Evolutionary conservation across 2,797 vertebrate species (phyloP).

Genomic region (Semotilus atromaculatus): DNA sequence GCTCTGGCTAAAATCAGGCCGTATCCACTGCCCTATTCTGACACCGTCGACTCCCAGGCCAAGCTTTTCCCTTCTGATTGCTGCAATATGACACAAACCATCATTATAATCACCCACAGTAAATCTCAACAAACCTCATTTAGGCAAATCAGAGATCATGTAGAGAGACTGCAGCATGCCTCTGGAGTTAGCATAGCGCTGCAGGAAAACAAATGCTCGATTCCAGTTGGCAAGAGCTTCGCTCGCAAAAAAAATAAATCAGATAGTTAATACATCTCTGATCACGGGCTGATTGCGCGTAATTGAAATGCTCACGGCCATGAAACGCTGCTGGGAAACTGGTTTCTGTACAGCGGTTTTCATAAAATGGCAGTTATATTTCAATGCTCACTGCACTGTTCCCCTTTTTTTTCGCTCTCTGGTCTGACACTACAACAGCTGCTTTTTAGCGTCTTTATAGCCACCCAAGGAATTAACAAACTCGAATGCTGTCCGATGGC

Average conservation of each 20-base stretch:
- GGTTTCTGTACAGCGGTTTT: slow-evolving; percentile 5
- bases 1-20: slow-evolving; percentile 80
- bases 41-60: slow-evolving; percentile 70
- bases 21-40: slow-evolving; percentile 64
- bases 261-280: slow-evolving; percentile 49
- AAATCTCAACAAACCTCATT: slow-evolving; percentile 66
- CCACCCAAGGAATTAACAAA: slow-evolving; percentile 28
- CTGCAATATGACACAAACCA: slow-evolving; percentile 62
- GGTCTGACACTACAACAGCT: slow-evolving; percentile 23
- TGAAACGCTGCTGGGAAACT: slow-evolving; percentile 30
- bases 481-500: slow-evolving; percentile 21
- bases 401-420: neutral
- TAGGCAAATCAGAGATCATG: slow-evolving; percentile 42
- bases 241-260: slow-evolving; percentile 42
- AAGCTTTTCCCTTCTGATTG: slow-evolving; percentile 72
- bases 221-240: slow-evolving; percentile 34
- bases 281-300: slow-evolving; percentile 37
- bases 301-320: slow-evolving; percentile 22
- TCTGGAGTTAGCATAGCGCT: slow-evolving; percentile 37
- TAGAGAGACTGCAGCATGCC: slow-evolving; percentile 30
- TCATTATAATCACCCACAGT: slow-evolving; percentile 60
- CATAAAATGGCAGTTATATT: slow-evolving; percentile 7
- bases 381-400: neutral
- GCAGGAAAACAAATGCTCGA: slow-evolving; percentile 47
- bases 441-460: slow-evolving; percentile 24